A percentile compares a stretch with the other conserved stretches of the same genome.
Evolutionary conservation across 2,888 invertebrate species (phyloP).

Genomic region (Drosophila kokeensis): DNA sequence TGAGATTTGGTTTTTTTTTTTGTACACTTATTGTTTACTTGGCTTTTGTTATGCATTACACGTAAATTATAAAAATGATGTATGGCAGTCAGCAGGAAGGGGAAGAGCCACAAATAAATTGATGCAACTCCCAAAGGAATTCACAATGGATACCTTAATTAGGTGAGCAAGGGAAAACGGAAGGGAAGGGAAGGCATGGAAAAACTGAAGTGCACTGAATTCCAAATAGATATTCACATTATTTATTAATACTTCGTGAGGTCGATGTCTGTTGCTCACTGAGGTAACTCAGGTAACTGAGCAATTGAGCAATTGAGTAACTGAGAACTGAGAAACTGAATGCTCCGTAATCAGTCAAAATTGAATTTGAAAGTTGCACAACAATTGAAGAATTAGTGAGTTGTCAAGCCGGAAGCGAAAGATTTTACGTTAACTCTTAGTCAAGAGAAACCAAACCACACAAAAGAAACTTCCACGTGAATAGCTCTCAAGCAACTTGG

Average conservation of each 20-base stretch:
- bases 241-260: constrained; percentile 44
- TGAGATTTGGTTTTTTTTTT: constrained; percentile 51
- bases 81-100: constrained; percentile 34
- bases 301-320: background rate
- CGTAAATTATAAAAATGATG: constrained; percentile 70
- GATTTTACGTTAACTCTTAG: constrained; percentile 34
- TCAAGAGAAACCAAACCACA: constrained; percentile 29
- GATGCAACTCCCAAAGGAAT: constrained; percentile 42
- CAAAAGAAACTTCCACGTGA: constrained; percentile 33
- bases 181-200: background rate
- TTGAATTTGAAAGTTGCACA: constrained; percentile 50
- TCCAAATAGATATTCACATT: constrained; percentile 51
- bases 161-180: constrained; percentile 16
- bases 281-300: constrained; percentile 9
- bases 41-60: constrained; percentile 60
- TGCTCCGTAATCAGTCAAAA: constrained; percentile 21
- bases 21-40: constrained; percentile 60
- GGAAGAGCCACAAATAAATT: constrained; percentile 27
- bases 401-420: constrained; percentile 56
- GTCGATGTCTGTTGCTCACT: constrained; percentile 2
- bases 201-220: constrained; percentile 49
- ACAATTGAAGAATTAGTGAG: constrained; percentile 58
- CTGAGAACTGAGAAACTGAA: constrained; percentile 10
- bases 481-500: constrained; percentile 14
- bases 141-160: constrained; percentile 60